Percentiles rank a stretch among this genome's conserved stretches.
phyloP scores from a whole-genome alignment of 2,113 vertebrate species.

The Crotalus horridus region DNA sequence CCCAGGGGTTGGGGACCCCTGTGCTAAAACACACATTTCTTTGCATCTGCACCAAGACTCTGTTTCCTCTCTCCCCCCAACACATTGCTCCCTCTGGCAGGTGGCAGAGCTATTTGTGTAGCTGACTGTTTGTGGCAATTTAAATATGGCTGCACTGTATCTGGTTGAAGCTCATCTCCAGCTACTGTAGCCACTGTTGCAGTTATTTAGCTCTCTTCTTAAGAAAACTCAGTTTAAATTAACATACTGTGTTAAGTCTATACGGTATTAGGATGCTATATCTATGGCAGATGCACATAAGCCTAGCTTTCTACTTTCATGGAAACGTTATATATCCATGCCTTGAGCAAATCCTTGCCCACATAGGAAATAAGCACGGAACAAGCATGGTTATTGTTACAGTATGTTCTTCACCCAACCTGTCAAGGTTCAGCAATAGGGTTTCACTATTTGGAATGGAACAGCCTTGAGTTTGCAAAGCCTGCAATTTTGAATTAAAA shows the following conservation, averaged over 20 bases:
- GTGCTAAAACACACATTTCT: not conserved
- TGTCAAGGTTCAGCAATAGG: not conserved
- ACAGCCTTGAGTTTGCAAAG: not conserved
- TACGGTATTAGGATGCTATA: not conserved
- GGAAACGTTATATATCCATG: not conserved
- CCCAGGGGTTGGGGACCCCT: too few relatives aligned
- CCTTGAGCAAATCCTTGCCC: not conserved
- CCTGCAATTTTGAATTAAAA: not conserved
- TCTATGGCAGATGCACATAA: not conserved
- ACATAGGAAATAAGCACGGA: not conserved
- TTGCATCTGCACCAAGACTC: not conserved
- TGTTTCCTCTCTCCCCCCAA: not conserved
- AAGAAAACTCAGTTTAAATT: not conserved
- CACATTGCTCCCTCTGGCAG: not conserved
- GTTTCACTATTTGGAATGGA: not conserved
- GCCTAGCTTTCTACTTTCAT: not conserved
- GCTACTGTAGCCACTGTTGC: not conserved
- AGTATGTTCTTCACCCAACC: not conserved
- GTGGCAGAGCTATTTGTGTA: not conserved
- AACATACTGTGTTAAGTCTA: not conserved
- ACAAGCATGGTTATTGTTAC: not conserved
- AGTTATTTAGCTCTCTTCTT: not conserved
- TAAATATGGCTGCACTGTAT: not conserved
- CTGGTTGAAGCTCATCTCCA: not conserved
- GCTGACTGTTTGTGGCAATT: not conserved